These are phyloP conservation scores for Agrochola litura DNA, from an alignment of 2,888 invertebrate species.

Conservation along the genomic window DNA sequence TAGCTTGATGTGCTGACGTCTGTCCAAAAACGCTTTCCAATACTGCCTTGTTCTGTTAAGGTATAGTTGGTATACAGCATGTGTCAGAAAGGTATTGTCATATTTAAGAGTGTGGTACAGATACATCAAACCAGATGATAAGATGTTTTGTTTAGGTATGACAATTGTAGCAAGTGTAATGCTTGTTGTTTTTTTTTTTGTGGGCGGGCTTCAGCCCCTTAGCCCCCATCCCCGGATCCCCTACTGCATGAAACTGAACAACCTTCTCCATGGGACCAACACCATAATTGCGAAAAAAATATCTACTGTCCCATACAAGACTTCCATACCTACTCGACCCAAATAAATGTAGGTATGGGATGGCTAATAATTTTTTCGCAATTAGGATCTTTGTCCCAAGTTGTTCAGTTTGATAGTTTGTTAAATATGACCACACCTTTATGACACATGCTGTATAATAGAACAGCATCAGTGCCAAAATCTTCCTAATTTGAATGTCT, in stretches of 20 bases:
- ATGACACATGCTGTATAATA: neutral
- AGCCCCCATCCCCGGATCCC: too few relatives aligned
- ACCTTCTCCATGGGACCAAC: neutral
- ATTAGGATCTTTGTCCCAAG: neutral
- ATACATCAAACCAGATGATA: neutral
- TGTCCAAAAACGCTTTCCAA: neutral
- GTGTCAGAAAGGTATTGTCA: neutral
- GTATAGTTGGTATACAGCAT: neutral
- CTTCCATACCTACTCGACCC: neutral
- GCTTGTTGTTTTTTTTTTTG: too few relatives aligned
- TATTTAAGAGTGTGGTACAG: neutral
- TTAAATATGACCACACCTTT: neutral
- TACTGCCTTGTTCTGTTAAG: neutral
- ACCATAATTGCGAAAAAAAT: neutral
- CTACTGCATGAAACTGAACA: neutral
- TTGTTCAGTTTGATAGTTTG: neutral
- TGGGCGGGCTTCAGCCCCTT: too few relatives aligned
- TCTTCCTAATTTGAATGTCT: neutral
- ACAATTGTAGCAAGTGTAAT: too few relatives aligned
- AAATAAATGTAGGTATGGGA: neutral
- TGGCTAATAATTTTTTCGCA: rapidly evolving
- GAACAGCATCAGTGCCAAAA: neutral
- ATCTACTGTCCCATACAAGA: neutral
- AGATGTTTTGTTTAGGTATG: too few relatives aligned
- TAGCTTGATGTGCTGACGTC: too few relatives aligned